Percentiles rank a stretch among this genome's conserved stretches.
phyloP scores from a whole-genome alignment of 2,888 invertebrate species.

The Sthenelais limicola region DNA sequence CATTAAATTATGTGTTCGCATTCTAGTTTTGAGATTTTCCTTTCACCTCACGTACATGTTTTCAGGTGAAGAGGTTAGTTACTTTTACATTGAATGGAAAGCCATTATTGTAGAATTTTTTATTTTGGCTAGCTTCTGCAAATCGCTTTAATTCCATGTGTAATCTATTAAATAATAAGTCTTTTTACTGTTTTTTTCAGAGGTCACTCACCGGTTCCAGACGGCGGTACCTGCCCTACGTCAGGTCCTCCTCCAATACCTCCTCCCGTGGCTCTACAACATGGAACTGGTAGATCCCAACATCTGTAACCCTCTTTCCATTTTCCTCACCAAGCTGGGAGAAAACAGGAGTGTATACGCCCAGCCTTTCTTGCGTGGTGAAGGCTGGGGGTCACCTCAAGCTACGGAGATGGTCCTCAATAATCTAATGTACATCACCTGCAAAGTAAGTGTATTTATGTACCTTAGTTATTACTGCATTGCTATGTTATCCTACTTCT shows the following conservation, averaged over 20 bases:
- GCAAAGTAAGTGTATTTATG: conserved; percentile 73
- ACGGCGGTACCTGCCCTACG: conserved; percentile 94
- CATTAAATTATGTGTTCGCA: too few species aligned
- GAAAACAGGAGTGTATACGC: conserved; percentile 77
- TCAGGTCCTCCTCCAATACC: conserved; percentile 90
- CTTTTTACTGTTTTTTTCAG: conserved; percentile 80
- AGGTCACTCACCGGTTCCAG: conserved; percentile 97
- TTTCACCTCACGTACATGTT: too few species aligned
- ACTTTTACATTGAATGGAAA: too few species aligned
- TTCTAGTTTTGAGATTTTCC: too few species aligned
- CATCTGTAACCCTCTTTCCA: conserved; percentile 74
- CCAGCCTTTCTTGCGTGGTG: conserved; percentile 80
- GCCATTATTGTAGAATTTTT: too few species aligned
- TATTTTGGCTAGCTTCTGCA: too few species aligned
- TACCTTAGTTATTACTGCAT: background rate
- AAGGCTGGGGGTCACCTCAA: conserved; percentile 98
- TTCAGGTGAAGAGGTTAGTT: too few species aligned
- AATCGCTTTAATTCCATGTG: too few species aligned
- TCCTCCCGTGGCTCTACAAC: conserved; percentile 98
- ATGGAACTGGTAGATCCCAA: conserved; percentile 98
- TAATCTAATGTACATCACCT: conserved; percentile 97
- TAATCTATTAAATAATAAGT: too few species aligned
- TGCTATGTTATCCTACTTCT: too few species aligned
- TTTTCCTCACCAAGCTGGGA: conserved; percentile 64
- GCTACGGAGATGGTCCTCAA: conserved; percentile 99